phyloP scores from a whole-genome alignment of 2,888 invertebrate genomes.

The Brassicogethes aeneus region DNA sequence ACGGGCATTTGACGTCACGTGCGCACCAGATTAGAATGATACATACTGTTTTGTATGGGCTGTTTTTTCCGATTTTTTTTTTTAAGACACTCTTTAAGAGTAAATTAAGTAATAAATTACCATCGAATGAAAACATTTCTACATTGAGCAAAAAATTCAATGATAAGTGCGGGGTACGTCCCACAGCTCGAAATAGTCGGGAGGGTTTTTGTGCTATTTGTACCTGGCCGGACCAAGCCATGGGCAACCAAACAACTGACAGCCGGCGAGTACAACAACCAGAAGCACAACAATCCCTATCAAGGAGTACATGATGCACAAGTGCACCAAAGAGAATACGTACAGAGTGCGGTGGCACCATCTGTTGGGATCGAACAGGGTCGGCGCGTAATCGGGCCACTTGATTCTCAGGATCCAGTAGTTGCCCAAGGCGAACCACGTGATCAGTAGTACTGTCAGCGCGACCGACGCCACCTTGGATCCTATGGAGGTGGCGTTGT shows the following conservation, averaged over 20 bases:
- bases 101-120: too few relatives aligned
- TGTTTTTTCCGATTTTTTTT: too few relatives aligned
- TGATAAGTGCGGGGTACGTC: constrained; percentile 36
- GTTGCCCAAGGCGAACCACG: constrained; percentile 72
- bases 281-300: constrained; percentile 49
- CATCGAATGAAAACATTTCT: too few relatives aligned
- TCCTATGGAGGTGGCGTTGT: constrained; percentile 46
- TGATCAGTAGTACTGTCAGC: constrained; percentile 59
- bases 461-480: constrained; percentile 54
- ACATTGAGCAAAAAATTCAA: constrained; percentile 19
- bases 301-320: constrained; percentile 60
- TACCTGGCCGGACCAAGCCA: constrained; percentile 56
- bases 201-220: constrained; percentile 51
- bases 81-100: too few relatives aligned
- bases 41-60: too few relatives aligned
- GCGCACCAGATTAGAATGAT: too few relatives aligned
- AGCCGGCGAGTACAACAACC: constrained; percentile 52
- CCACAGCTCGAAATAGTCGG: constrained; percentile 36
- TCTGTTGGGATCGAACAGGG: constrained; percentile 64
- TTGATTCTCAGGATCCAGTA: constrained; percentile 70
- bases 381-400: constrained; percentile 66
- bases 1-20: too few relatives aligned
- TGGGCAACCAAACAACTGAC: constrained; percentile 63
- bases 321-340: constrained; percentile 65
- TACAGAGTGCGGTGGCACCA: constrained; percentile 76